Base-by-base conservation (phyloP, 2,113 vertebrate genomes). In the Micromys minutus region DNA sequence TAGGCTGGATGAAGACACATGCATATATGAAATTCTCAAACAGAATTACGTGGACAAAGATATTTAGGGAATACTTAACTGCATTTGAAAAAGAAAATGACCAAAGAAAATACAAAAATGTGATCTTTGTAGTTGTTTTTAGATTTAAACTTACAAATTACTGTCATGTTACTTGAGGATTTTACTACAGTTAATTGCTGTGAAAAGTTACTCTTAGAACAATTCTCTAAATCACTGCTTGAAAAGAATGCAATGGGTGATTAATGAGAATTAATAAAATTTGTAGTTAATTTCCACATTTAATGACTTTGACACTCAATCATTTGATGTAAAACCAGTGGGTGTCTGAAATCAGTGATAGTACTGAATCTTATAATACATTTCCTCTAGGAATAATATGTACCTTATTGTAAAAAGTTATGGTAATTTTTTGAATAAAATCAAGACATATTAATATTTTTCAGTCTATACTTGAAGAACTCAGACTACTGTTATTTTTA, bases 1-100 rank as follows among this genome's bases (percentile, higher is more conserved):
- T 59, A 26, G 36, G 29, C 13, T 61, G 29, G 24, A 61, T 83
- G 5, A 80, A 80, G 57, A 39, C 55, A 39, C 36, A 61, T 26
- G 8, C 55, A 39, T 61, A 13, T 29, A 42, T 61, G 55, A 83
- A 24, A 83, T 42, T 59, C 55, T 61, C 55, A 61, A 61, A 42
- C 55, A 84, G 50, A 95, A 76, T 92, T 81, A 91, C 89, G n/a
- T 67, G 19, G 93, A 36, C 29, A 63, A 45, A 31, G 74, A 87
- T 71, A 87, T 90, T 17, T 87, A 90, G 34, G 74, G 8, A 47
- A 76, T 94, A 79, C 15, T 63, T 88, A 91, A 8, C 36, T 96
- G 55, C 11, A 75, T 89, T 95, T 95, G 75, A 91, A 94, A 93
- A 90, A 61, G 86, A 69, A 92, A 17, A 75, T n/a, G 21, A 47